Percentiles rank a stretch among this genome's conserved stretches.
phyloP scores from a whole-genome alignment of 2,888 invertebrate genomes.

The Gymnosoma rotundatum region DNA sequence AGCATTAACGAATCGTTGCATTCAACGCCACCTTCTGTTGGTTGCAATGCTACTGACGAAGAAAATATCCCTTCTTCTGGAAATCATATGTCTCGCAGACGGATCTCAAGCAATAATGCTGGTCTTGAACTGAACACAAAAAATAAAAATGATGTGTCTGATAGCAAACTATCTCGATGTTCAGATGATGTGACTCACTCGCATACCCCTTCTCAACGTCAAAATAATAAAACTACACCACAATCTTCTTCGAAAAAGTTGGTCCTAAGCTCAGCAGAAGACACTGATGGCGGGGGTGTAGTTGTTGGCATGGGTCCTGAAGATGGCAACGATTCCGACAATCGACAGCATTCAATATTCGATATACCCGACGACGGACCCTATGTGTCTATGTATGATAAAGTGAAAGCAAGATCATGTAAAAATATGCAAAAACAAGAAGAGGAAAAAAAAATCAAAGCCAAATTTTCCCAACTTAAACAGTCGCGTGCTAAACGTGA shows the following conservation, averaged over 20 bases:
- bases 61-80: conserved; percentile 71
- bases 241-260: conserved; percentile 77
- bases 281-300: conserved; percentile 85
- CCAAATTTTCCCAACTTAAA: conserved; percentile 93
- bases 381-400: conserved; percentile 98
- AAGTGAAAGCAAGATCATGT: conserved; percentile 96
- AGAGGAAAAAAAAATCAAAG: conserved; percentile 94
- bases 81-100: conserved; percentile 72
- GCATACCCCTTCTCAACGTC: conserved; percentile 72
- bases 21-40: conserved; percentile 69
- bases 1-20: conserved; percentile 63
- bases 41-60: conserved; percentile 74
- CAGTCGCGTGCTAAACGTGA: conserved; percentile 93
- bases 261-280: conserved; percentile 86
- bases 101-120: conserved; percentile 74
- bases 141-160: conserved; percentile 70
- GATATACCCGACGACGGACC: conserved; percentile 92
- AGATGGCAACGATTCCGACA: conserved; percentile 77
- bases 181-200: conserved; percentile 72
- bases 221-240: conserved; percentile 74
- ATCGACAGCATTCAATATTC: conserved; percentile 94
- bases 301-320: conserved; percentile 83
- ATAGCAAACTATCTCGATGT: conserved; percentile 76
- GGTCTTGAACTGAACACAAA: conserved; percentile 53
- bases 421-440: conserved; percentile 96